Base-by-base conservation (phyloP, 2,797 vertebrate species). In the Argyrosomus regius region DNA sequence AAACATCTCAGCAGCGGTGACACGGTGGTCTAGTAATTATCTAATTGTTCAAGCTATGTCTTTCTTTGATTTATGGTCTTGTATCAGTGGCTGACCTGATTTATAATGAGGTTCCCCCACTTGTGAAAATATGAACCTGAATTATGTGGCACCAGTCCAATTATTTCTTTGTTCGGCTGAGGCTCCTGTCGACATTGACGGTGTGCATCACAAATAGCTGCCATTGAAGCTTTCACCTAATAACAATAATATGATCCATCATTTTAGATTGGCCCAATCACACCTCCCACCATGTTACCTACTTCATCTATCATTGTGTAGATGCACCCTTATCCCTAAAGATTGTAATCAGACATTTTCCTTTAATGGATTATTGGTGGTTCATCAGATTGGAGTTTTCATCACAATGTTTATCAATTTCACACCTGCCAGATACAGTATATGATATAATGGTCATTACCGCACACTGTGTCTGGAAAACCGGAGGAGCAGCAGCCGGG, bases 41-140 rank as follows among this genome's bases (percentile, higher is more conserved):
- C 96, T 97, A 98, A 98, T 98, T 97, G 97, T 97, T 97, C 93
- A 93, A 96, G 95, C 96, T 95, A 94, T 95, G 96, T 95, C 96
- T 96, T 92, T 95, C 94, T 92, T 95, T 97, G 97, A 98, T 98
- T 98, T 97, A 98, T 96, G 96, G 95, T 96, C 96, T 94, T 95
- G 96, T 96, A 96, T 97, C 97, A 95, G 95, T 95, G 94, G 93
- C 96, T 96, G 97, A 97, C 96, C 97, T 96, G 96, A 96, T 97
- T 97, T 96, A 96, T 97, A 96, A 97, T 96, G 95, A 97, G 96
- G 95, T 94, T 89, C 89, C 91, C 88, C 89, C 91, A 93, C 93
- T 95, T 95, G 92, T 94, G 95, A 95, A 95, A 95, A 95, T 94
- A 93, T 92, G 91, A 95, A 94, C 93, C 91, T 94, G 95, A 96